A percentile compares a stretch with the other conserved stretches of the same genome.
These are phyloP conservation scores for Heterohyrax brucei DNA, from an alignment of 2,797 vertebrate genomes.

Conservation along the genomic window DNA sequence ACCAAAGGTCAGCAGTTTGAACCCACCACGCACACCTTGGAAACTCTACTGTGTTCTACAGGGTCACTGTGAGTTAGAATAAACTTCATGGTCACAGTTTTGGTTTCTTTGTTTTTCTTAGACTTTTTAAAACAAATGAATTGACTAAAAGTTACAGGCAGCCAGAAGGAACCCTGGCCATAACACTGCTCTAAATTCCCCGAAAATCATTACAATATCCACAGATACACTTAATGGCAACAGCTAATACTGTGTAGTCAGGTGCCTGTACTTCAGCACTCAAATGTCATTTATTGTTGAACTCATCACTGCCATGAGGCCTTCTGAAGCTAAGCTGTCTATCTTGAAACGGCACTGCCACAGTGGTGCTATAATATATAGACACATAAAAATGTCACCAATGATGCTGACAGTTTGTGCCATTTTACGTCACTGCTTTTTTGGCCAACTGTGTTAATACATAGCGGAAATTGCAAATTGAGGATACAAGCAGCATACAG, in stretches of 20 bases:
- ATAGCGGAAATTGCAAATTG: not conserved
- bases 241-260: not conserved
- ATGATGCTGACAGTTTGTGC: not conserved
- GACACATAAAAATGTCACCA: not conserved
- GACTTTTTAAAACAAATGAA: not conserved
- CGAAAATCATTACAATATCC: not conserved
- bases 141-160: not conserved
- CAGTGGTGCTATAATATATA: not conserved
- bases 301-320: not conserved
- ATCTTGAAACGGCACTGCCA: not conserved
- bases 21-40: no score
- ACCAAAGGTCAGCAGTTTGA: no score
- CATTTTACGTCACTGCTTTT: not conserved
- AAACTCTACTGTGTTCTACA: no score
- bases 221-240: not conserved
- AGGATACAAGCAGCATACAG: not conserved
- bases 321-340: no score
- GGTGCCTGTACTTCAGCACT: not conserved
- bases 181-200: not conserved
- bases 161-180: not conserved
- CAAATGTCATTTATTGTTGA: not conserved
- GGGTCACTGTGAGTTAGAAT: no score
- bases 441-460: not conserved
- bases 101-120: no score
- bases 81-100: no score